phyloP scores from a whole-genome alignment of 64 coral and sea anemone genomes.

The Anthopleura sola region DNA sequence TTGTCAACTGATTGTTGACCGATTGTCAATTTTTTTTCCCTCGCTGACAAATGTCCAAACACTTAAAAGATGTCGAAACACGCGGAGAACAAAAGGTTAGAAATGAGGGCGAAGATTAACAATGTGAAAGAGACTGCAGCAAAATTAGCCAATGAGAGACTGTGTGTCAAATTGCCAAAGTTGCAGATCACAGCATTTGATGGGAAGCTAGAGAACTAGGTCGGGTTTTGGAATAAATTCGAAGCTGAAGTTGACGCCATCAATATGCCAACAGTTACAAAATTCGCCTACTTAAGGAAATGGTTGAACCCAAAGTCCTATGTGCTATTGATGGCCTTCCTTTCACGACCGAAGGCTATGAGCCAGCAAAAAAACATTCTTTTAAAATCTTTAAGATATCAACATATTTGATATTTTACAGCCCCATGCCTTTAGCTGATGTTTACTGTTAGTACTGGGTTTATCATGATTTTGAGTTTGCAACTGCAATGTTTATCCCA shows the following conservation, averaged over 20 bases:
- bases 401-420: too few species aligned
- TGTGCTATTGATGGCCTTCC: background rate
- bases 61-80: background rate
- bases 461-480: too few species aligned
- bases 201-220: slow-evolving; percentile 30
- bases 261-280: slow-evolving; percentile 2
- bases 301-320: slow-evolving; percentile 4
- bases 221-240: slow-evolving; percentile 32
- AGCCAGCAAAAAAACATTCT: too few species aligned
- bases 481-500: too few species aligned
- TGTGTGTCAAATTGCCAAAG: background rate
- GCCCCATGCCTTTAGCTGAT: too few species aligned
- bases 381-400: too few species aligned
- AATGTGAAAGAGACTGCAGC: background rate
- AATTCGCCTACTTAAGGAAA: slow-evolving; percentile 37
- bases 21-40: too few species aligned
- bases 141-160: too few species aligned
- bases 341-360: background rate
- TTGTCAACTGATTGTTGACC: too few species aligned
- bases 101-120: too few species aligned
- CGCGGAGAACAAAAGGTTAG: too few species aligned
- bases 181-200: slow-evolving; percentile 15
- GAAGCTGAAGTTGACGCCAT: slow-evolving; percentile 19
- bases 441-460: too few species aligned
- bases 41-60: background rate